Percentiles rank a stretch among this genome's conserved stretches.
phyloP scores from a whole-genome alignment of 2,888 invertebrate species.

The Helleia helle region DNA sequence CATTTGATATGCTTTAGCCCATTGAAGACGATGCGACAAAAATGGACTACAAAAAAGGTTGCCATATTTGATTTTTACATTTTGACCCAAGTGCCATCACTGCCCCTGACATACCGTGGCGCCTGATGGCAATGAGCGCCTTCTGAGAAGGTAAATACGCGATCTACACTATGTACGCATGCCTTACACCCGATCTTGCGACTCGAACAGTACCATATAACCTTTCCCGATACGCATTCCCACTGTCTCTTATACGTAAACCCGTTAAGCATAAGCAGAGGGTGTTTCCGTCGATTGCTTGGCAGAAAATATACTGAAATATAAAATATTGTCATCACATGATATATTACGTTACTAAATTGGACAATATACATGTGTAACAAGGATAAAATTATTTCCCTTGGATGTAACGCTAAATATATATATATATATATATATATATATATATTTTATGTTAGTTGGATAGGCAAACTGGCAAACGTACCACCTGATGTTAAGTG shows the following conservation, averaged over 20 bases:
- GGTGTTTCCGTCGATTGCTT: slow-evolving; percentile 25
- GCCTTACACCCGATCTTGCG: slow-evolving; percentile 23
- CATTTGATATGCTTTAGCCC: too few species aligned
- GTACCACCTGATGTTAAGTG: too few species aligned
- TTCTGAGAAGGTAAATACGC: slow-evolving; percentile 16
- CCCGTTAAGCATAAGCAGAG: slow-evolving; percentile 16
- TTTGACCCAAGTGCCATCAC: slow-evolving; percentile 22
- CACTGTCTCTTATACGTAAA: slow-evolving; percentile 22
- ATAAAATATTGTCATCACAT: neutral
- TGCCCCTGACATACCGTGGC: slow-evolving; percentile 17
- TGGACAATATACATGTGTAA: too few species aligned
- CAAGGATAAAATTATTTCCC: too few species aligned
- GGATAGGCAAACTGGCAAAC: too few species aligned
- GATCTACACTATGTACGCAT: slow-evolving; percentile 18
- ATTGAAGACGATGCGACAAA: too few species aligned
- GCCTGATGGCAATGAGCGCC: slow-evolving; percentile 17
- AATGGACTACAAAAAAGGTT: neutral
- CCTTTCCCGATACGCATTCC: slow-evolving; percentile 16
- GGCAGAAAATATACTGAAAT: slow-evolving; percentile 21
- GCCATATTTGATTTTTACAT: slow-evolving; percentile 4
- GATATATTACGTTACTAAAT: neutral
- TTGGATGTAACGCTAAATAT: too few species aligned
- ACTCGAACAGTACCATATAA: slow-evolving; percentile 25
- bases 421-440: too few species aligned
- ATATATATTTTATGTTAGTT: too few species aligned